These are phyloP conservation scores for Meliscaeva auricollis DNA, from an alignment of 2,888 invertebrate genomes.

Conservation along the genomic window DNA sequence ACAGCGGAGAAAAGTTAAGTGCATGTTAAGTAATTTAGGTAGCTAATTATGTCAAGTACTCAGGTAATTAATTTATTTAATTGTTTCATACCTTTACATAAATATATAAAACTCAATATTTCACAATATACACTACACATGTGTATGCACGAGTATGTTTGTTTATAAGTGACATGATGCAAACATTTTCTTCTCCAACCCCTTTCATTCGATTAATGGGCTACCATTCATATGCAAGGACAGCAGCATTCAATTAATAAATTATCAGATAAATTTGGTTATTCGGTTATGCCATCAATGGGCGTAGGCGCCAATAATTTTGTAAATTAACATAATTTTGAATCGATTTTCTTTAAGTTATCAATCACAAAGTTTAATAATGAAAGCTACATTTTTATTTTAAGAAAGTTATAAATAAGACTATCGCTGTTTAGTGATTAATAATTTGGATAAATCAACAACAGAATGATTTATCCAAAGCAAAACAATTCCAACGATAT, in stretches of 20 bases:
- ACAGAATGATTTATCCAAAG: too few relatives aligned
- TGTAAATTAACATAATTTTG: too few relatives aligned
- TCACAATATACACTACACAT: background rate
- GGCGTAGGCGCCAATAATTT: too few relatives aligned
- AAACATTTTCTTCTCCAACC: constrained; percentile 3
- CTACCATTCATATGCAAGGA: constrained; percentile 19
- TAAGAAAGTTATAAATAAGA: too few relatives aligned
- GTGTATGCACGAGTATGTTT: background rate
- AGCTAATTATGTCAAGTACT: constrained; percentile 56
- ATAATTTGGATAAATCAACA: too few relatives aligned
- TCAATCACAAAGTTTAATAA: too few relatives aligned
- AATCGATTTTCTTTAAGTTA: too few relatives aligned
- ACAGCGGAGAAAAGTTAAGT: constrained; percentile 38
- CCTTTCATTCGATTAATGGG: constrained; percentile 25
- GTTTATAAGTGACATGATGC: constrained; percentile 27
- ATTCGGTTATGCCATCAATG: background rate
- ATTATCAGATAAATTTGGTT: constrained; percentile 22
- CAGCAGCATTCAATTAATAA: constrained; percentile 37
- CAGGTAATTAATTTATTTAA: constrained; percentile 43
- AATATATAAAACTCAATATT: background rate
- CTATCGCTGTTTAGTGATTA: too few relatives aligned
- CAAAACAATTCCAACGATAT: too few relatives aligned
- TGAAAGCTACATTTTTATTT: too few relatives aligned
- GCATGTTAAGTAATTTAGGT: constrained; percentile 54
- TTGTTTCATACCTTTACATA: constrained; percentile 6